Evolutionary conservation across 2,113 vertebrate genomes (phyloP).

Genomic region (Petroica traversi): DNA sequence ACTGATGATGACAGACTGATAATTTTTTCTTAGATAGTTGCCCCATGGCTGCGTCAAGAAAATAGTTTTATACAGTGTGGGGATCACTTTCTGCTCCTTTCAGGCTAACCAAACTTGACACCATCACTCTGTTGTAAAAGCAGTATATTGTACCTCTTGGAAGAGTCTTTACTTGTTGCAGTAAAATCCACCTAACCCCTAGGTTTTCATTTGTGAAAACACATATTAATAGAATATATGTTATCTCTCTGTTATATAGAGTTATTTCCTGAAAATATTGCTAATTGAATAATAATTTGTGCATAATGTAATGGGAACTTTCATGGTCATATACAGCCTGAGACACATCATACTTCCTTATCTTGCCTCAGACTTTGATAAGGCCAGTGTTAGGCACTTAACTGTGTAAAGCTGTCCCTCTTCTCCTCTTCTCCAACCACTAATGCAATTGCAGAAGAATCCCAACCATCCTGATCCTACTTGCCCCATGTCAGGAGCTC

Average conservation of each 20-base stretch:
- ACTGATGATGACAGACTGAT: background rate
- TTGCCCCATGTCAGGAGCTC: background rate
- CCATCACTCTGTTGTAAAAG: background rate
- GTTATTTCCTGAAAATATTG: background rate
- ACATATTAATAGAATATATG: background rate
- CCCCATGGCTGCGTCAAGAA: background rate
- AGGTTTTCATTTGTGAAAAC: background rate
- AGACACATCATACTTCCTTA: background rate
- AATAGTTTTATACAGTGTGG: background rate
- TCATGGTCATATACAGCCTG: background rate
- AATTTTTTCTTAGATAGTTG: background rate
- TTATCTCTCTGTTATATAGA: background rate
- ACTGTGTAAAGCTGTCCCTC: background rate
- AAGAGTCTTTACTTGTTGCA: background rate
- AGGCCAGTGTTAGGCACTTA: background rate
- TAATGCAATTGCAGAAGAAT: background rate
- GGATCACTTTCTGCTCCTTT: background rate
- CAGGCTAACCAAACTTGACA: background rate
- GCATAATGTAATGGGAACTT: background rate
- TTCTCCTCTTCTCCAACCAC: background rate
- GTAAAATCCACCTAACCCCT: background rate
- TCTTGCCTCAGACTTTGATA: background rate
- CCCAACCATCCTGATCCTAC: background rate
- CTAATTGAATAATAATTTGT: background rate
- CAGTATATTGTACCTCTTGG: background rate